A percentile compares a stretch with the other conserved stretches of the same genome.
Conservation (phyloP, 2,113 vertebrate species). For the Struthidea cinerea region DNA sequence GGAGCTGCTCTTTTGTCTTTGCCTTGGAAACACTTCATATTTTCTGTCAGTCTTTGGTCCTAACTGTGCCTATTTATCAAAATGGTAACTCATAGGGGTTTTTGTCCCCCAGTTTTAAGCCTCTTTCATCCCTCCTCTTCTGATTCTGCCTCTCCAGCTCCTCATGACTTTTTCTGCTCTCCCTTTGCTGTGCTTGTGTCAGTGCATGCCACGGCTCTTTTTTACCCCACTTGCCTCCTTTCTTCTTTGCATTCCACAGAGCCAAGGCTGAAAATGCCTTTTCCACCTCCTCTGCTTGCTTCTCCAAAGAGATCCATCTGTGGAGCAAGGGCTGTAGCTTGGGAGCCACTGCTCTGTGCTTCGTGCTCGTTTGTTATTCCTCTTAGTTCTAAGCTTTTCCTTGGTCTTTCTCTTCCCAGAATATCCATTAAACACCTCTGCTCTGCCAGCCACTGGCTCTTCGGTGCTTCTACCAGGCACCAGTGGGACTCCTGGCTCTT, state of each 20-base stretch:
- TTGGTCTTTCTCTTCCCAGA: conserved; percentile 35
- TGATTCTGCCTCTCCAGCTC: background rate
- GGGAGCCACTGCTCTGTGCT: conserved; percentile 15
- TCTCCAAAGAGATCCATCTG: conserved; percentile 17
- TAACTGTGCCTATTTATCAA: background rate
- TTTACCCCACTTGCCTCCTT: background rate
- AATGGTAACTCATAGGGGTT: background rate
- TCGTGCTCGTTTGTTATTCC: background rate
- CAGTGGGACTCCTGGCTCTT: conserved; percentile 9
- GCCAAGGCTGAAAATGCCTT: conserved; percentile 13
- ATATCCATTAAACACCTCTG: conserved; percentile 36
- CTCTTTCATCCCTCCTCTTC: background rate
- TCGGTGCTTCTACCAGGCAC: background rate
- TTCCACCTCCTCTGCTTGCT: background rate
- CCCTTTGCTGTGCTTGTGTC: background rate
- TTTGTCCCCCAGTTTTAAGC: background rate
- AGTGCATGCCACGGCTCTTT: background rate
- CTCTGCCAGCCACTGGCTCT: conserved; percentile 1
- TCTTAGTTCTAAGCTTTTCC: conserved; percentile 20
- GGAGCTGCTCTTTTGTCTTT: background rate
- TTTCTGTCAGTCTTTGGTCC: background rate
- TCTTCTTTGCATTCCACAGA: conserved; percentile 15
- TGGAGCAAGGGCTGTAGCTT: conserved; percentile 16
- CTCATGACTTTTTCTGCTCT: background rate
- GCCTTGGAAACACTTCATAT: background rate